Evolutionary conservation across 2,888 invertebrate species (phyloP), one percentile per base, ranked within the genome.

Genomic region (Ditula angustiorana): DNA sequence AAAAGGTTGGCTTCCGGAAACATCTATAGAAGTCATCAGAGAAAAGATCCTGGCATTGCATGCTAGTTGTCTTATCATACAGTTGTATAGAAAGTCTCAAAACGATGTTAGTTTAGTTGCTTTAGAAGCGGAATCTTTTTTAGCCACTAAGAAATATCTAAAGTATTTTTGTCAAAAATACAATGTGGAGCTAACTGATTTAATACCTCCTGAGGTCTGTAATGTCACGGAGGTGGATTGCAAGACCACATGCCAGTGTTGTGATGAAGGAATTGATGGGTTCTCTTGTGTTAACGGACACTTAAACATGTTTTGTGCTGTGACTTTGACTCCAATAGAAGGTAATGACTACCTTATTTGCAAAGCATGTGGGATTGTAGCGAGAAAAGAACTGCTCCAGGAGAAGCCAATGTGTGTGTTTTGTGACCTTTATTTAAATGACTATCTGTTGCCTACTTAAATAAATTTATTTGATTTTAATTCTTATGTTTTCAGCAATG

Each of bases 241-340:
- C 56, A 69, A 79, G 46, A 84, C 83, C 66, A 68, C 65, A 1
- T 92, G 92, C 67, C 89, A 90, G 55, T 78, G 86, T 67, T 92
- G 92, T 75, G 86, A 90, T 69, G 77, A 84, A 33, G 67, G 61
- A 49, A 69, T 90, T 2, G 66, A 73, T n/a, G 80, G 80, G 0
- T 87, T 88, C 69, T 68, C 75, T 0, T 92, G 92, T 75, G 72
- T 68, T 65, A 69, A 76, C 56, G 79, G 79, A 1, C 92, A 92
- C 75, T 47, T 82, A 1, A 92, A 88, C 67, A 82, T 85, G 78
- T 85, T 87, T 71, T 92, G 92, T 79, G 76, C 81, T 11, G 24
- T 85, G 19, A 85, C 86, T 23, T 88, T 91, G 37, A 88, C 86
- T 13, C 87, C 82, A 0, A 90, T 92, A 69, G 72, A 78, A 13